Evolutionary conservation across 2,113 vertebrate species (phyloP).

Genomic region (Nothocercus nigrocapillus): DNA sequence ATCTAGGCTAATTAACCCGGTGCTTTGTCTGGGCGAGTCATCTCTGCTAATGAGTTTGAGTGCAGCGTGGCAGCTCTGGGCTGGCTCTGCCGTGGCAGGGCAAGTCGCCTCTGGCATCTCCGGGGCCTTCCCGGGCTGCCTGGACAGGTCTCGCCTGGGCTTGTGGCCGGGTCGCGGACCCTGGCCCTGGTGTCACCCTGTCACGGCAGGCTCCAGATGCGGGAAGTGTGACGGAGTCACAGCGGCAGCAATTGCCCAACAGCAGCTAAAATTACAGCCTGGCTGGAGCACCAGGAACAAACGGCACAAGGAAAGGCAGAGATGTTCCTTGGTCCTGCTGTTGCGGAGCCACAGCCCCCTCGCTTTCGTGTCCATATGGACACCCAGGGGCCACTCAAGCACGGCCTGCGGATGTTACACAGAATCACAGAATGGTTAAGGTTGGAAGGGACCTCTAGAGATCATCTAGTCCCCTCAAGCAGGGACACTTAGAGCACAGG

Average conservation of each 20-base stretch:
- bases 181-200: too few relatives aligned
- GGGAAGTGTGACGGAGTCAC: neutral
- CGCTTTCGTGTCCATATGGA: neutral
- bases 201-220: neutral
- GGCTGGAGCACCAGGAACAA: neutral
- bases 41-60: slow-evolving; percentile 29
- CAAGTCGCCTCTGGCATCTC: accelerated
- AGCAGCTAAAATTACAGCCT: neutral
- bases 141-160: accelerated
- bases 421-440: too few relatives aligned
- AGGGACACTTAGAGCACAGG: too few relatives aligned
- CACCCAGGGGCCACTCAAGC: accelerated
- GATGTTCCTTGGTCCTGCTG: accelerated
- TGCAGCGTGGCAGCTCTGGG: neutral
- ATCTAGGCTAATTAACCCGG: slow-evolving; percentile 26
- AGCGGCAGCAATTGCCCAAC: neutral
- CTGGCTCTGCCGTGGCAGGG: neutral
- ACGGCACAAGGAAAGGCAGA: neutral
- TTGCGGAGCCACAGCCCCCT: accelerated
- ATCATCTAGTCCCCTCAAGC: too few relatives aligned
- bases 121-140: neutral
- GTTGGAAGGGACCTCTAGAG: too few relatives aligned
- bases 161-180: too few relatives aligned
- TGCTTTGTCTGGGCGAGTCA: slow-evolving; percentile 31
- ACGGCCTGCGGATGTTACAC: too few relatives aligned